A percentile compares a stretch with the other conserved stretches of the same genome.
Evolutionary conservation across 1,140 invertebrate genomes (phyloP).

Genomic region (Cydia fagiglandana): DNA sequence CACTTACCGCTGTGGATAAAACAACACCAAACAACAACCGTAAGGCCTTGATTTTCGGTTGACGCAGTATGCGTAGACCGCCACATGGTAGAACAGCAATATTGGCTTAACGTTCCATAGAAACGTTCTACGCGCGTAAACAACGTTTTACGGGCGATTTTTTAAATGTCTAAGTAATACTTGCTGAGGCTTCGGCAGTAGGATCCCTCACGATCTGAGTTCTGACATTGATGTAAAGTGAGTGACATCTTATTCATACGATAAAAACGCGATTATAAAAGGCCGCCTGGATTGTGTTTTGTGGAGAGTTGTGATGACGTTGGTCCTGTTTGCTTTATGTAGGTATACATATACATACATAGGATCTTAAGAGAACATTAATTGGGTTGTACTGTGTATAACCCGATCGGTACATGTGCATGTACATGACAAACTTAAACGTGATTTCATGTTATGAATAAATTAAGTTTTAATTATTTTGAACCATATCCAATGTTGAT

Average conservation of each 20-base stretch:
- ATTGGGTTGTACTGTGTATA: conserved; percentile 9
- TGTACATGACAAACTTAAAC: too few species aligned
- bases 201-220: neutral
- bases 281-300: neutral
- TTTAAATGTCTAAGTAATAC: too few species aligned
- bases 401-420: neutral
- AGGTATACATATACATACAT: neutral
- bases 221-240: neutral
- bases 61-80: too few species aligned
- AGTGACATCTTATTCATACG: neutral
- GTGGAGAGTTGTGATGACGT: neutral
- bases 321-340: conserved; percentile 2
- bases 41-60: neutral
- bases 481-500: too few species aligned
- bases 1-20: neutral
- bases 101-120: too few species aligned
- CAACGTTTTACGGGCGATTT: neutral
- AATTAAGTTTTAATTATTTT: too few species aligned
- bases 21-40: neutral
- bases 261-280: conserved; percentile 8
- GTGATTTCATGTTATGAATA: too few species aligned
- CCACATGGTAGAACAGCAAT: too few species aligned
- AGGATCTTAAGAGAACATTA: neutral
- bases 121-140: neutral
- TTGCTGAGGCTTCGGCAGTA: neutral